phyloP scores from a whole-genome alignment of 2,113 vertebrate species.

The Brachypodius melanocephalos region DNA sequence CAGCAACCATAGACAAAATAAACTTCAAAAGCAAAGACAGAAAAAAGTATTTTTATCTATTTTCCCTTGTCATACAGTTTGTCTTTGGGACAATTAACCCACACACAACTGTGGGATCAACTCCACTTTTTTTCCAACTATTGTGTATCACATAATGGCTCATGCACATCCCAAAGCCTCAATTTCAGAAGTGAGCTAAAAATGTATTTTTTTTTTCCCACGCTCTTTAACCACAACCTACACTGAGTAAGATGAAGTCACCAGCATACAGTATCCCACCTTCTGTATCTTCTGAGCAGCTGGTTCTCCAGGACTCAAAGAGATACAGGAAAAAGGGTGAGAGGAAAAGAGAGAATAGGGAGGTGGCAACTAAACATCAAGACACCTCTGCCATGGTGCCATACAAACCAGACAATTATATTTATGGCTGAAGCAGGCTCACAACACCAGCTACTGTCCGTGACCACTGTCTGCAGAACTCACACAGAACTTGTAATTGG shows the following conservation, averaged over 20 bases:
- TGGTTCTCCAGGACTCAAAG: not conserved
- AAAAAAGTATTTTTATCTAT: not conserved
- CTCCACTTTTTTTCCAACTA: not conserved
- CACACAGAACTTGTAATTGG: not conserved
- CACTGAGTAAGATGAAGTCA: not conserved
- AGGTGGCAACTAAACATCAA: not conserved
- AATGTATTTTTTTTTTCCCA: not conserved
- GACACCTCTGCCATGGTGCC: not conserved
- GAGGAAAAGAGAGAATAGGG: not conserved
- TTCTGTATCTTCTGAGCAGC: not conserved
- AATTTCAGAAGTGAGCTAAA: not conserved
- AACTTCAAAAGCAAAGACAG: not conserved
- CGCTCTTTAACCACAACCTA: not conserved
- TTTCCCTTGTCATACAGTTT: not conserved
- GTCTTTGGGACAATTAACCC: not conserved
- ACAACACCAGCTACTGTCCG: not conserved
- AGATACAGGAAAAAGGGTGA: not conserved
- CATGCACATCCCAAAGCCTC: not conserved
- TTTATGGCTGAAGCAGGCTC: not conserved
- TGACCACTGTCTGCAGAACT: not conserved
- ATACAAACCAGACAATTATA: not conserved
- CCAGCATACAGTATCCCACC: not conserved
- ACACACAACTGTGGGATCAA: not conserved
- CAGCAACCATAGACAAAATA: not conserved
- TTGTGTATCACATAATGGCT: rapidly evolving